A percentile compares a stretch with the other conserved stretches of the same genome.
These are phyloP conservation scores for Drosophila melanocephala DNA, from an alignment of 2,888 invertebrate genomes.

Conservation along the genomic window DNA sequence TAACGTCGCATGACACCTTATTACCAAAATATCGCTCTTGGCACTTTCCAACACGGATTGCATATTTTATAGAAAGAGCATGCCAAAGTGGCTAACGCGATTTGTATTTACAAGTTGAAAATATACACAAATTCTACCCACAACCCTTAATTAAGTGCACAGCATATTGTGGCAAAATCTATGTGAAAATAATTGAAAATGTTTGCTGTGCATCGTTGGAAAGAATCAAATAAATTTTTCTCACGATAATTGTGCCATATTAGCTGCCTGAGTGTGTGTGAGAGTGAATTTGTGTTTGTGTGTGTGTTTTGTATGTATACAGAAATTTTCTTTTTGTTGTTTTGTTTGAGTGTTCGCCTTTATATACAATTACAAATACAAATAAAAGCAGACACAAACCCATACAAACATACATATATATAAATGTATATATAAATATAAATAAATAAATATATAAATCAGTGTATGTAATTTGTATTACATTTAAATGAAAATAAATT, in stretches of 20 bases:
- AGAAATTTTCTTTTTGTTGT: slow-evolving; percentile 52
- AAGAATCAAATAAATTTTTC: slow-evolving; percentile 16
- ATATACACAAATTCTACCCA: background rate
- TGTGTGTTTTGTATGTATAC: slow-evolving; percentile 56
- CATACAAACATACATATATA: background rate
- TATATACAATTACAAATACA: slow-evolving; percentile 30
- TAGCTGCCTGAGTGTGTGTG: slow-evolving; percentile 4
- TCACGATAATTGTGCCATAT: slow-evolving; percentile 33
- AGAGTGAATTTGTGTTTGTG: slow-evolving; percentile 10
- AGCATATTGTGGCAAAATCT: background rate
- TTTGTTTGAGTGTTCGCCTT: slow-evolving; percentile 48
- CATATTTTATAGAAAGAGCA: slow-evolving; percentile 34
- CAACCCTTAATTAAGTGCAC: background rate
- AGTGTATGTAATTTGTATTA: background rate
- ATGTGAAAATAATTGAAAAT: background rate
- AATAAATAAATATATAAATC: background rate
- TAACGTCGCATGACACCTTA: background rate
- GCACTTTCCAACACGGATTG: slow-evolving; percentile 33
- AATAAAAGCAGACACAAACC: background rate
- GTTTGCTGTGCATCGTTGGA: background rate
- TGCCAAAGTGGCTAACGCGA: slow-evolving; percentile 52
- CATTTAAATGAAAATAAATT: background rate
- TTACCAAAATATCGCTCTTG: slow-evolving; percentile 23
- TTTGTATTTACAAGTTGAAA: slow-evolving; percentile 34
- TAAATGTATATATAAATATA: too few species aligned